A percentile compares a stretch with the other conserved stretches of the same genome.
Evolutionary conservation across 2,888 invertebrate genomes (phyloP).

Genomic region (Lysandra bellargus): DNA sequence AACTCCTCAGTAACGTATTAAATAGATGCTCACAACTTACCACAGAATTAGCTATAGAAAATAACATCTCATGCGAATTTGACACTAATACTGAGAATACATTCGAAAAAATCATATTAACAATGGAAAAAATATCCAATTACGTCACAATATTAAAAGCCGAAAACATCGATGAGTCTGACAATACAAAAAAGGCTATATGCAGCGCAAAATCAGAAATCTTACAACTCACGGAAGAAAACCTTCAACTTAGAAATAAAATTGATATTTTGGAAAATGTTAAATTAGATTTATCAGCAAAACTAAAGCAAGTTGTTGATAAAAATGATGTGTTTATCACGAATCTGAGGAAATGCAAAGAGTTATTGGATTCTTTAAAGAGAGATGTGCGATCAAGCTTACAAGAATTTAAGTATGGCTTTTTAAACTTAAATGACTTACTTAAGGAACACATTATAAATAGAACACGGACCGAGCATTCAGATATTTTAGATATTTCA

Average conservation of each 20-base stretch:
- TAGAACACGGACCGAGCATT: constrained; percentile 54
- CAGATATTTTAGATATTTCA: constrained; percentile 45
- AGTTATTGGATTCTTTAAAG: constrained; percentile 51
- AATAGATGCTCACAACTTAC: constrained; percentile 46
- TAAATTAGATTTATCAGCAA: constrained; percentile 44
- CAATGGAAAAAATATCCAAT: constrained; percentile 51
- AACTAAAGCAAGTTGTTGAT: constrained; percentile 47
- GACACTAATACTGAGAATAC: constrained; percentile 40
- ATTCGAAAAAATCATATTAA: constrained; percentile 49
- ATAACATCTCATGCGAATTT: constrained; percentile 39
- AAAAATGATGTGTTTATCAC: constrained; percentile 47
- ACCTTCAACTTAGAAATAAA: constrained; percentile 46
- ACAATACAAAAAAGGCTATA: constrained; percentile 44
- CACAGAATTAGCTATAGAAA: constrained; percentile 46
- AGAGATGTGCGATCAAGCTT: constrained; percentile 54
- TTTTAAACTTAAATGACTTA: constrained; percentile 50
- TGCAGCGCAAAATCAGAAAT: constrained; percentile 50
- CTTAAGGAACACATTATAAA: constrained; percentile 46
- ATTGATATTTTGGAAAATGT: constrained; percentile 46
- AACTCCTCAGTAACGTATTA: constrained; percentile 49
- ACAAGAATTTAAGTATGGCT: constrained; percentile 46
- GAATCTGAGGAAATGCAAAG: constrained; percentile 49
- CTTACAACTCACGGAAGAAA: constrained; percentile 47
- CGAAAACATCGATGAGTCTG: constrained; percentile 42
- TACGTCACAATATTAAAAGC: constrained; percentile 44